Base-by-base conservation (phyloP, 2,113 vertebrate genomes). In the cat (Felis catus) region DNA sequence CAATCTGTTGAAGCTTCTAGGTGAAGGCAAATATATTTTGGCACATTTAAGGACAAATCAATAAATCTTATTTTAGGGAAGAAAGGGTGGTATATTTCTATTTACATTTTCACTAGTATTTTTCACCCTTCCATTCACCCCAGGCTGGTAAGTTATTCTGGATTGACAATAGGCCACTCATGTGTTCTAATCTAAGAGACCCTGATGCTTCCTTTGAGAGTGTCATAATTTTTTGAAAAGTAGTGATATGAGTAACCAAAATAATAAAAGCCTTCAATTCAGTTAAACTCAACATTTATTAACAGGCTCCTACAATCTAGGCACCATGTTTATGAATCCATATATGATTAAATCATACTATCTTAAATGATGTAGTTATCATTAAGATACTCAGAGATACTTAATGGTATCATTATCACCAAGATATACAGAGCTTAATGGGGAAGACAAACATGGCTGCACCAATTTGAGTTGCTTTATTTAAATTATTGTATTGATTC, bases 391-490 rank as follows among this genome's bases (percentile, higher is more conserved):
- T 95, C 73, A 86, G 79, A 96, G 68, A 61, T 91, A 58, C n/a
- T 90, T 95, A 83, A 88, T 95, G 80, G 61, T 80, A 41, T 80
- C 73, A 73, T 95, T 91, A 80, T 61, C 33, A 86, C 61, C n/a
- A 36, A 93, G 36, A 85, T 58, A 68, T 27, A 95, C 31, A 91
- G 80, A 95, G 65, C 31, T 95, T 84, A 84, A 96, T 80, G 65
- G 45, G 41, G 39, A 58, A 55, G 74, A 88, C 76, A 97, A 94
- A 51, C 29, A 88, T 71, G 58, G 39, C 16, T 71, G 76, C 15
- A 93, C 65, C 89, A 53, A 76, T 80, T 58, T 94, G 45, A 93
- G 31, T 14, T 85, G 27, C 48, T 95, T 96, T 63, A 80, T 95
- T 76, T 93, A 76, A 92, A 93, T 87, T 65, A 58, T 2, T 88